Evolutionary conservation across 2,888 invertebrate genomes (phyloP), one percentile per base, ranked within the genome.

Genomic region (Eurois occulta): DNA sequence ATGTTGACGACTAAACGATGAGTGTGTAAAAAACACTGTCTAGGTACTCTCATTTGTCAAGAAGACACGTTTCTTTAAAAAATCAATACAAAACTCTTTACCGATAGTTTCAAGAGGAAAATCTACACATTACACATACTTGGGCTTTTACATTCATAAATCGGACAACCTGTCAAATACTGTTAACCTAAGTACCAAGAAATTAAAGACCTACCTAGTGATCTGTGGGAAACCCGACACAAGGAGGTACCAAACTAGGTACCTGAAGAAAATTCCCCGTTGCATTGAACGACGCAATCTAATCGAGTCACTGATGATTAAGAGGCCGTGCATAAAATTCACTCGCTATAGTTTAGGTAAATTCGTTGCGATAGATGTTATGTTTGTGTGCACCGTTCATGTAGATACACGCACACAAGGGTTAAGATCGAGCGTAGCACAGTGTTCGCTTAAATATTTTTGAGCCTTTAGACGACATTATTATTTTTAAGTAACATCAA

Each of bases 141-240:
- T 38, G 58, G 58, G 84, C 41, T 72, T 73, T 84, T 84, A 80
- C 84, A 41, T 60, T 41, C 13, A 10, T 73, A 32, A 21, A 41
- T 68, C 48, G 58, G 65, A 66, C 52, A 62, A 52, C 28, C 58
- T 24, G 24, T 67, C 46, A 55, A 71, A 41, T 41, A 28, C 18
- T 62, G 10, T 62, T 32, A n/a, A 66, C 35, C 16, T 8, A 66
- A 28, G 21, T 80, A 41, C 46, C 38, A 0, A 43, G 76, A 75
- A 81, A 43, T 16, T 0, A 28, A 35, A 70, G 18, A 28, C 11
- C 16, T 43, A 46, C 38, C 32, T 48, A 48, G 18, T 35, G 16
- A 3, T 32, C 3, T 24, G 7, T 16, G 65, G 38, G 35, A 80
- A 84, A 41, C 35, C 85, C 80, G 0, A 3, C 7, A 16, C 46